Conservation (phyloP, 2,113 vertebrate genomes). For the Phalacrocorax brasilianus region DNA sequence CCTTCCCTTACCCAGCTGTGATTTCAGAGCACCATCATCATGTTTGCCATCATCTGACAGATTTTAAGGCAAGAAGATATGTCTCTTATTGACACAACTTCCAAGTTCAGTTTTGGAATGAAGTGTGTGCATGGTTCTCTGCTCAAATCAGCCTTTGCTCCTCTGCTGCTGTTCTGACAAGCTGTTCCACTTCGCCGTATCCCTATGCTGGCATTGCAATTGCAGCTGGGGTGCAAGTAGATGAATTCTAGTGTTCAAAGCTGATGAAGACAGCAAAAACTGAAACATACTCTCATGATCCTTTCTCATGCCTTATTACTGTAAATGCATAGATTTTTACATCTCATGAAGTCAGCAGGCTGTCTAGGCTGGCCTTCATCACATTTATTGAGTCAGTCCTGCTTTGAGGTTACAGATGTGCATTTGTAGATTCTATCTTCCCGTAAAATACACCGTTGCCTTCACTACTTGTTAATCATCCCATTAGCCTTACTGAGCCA, state of each 20-base stretch:
- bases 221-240: background rate
- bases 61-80: background rate
- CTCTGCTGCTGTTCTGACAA: background rate
- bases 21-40: background rate
- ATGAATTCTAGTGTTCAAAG: background rate
- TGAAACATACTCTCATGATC: background rate
- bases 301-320: background rate
- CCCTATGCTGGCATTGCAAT: background rate
- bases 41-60: background rate
- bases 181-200: background rate
- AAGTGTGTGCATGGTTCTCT: background rate
- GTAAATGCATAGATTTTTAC: background rate
- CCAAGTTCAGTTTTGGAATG: background rate
- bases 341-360: background rate
- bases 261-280: background rate
- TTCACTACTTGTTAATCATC: background rate
- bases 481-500: background rate
- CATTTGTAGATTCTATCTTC: background rate
- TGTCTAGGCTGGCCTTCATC: background rate
- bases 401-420: background rate
- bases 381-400: background rate
- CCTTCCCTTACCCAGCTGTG: background rate
- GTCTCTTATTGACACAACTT: background rate
- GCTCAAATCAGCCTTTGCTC: background rate
- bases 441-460: background rate